Evolutionary conservation across 37 sponge, comb jelly and placozoan genomes (phyloP).

Genomic region (Spongilla lacustris): DNA sequence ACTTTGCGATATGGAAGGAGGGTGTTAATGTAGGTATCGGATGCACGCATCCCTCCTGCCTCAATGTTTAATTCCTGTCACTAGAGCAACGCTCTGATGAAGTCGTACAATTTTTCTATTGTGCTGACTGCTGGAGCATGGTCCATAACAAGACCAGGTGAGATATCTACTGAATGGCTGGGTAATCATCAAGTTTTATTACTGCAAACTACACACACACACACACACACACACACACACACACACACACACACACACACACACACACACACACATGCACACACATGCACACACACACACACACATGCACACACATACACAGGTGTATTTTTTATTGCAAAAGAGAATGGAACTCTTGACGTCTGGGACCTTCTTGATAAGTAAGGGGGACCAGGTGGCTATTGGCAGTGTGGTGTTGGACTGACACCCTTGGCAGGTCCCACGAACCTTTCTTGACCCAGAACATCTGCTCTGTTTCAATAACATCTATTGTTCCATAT

Average conservation of each 20-base stretch:
- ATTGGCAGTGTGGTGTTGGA: neutral
- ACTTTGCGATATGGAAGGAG: constrained; percentile 92
- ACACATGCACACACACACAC: neutral
- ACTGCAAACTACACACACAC: neutral
- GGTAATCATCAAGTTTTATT: neutral
- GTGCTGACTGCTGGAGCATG: constrained; percentile 76
- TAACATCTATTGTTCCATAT: constrained; percentile 78
- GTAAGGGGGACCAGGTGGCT: constrained; percentile 21
- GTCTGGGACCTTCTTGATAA: constrained; percentile 98
- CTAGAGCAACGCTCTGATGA: constrained; percentile 74
- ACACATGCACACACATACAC: neutral
- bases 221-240: neutral
- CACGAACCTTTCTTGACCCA: constrained; percentile 91
- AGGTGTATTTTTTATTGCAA: constrained; percentile 93
- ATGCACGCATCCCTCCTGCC: neutral
- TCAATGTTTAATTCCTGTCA: neutral
- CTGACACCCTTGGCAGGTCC: constrained; percentile 62
- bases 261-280: neutral
- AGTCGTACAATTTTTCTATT: constrained; percentile 43
- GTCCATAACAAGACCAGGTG: constrained; percentile 87
- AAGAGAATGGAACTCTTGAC: constrained; percentile 92
- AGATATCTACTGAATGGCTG: neutral
- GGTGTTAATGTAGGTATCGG: constrained; percentile 61
- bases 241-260: too few species aligned
- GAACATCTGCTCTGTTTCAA: constrained; percentile 83